Percentiles rank a stretch among this genome's conserved stretches.
Conservation (phyloP, 2,888 invertebrate species). For the Ophion ventricosus region DNA sequence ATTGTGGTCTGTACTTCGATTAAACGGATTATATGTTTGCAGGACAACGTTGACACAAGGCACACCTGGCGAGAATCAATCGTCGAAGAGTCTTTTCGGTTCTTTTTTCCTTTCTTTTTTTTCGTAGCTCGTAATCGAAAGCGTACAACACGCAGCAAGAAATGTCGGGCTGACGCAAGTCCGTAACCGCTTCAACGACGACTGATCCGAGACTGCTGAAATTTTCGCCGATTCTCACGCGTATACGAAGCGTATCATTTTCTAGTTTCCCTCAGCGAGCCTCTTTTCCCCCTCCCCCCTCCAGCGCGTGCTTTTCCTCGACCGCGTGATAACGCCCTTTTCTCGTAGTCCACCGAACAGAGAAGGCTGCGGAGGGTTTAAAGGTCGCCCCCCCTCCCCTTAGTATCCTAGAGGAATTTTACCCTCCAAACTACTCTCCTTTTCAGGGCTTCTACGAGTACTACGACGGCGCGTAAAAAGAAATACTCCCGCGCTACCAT, state of each 20-base stretch:
- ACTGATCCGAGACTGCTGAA: constrained; percentile 48
- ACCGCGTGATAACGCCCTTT: constrained; percentile 39
- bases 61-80: constrained; percentile 30
- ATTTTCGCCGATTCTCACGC: constrained; percentile 56
- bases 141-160: not conserved
- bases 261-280: constrained; percentile 13
- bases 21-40: not conserved
- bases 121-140: not conserved
- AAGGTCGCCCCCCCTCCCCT: not conserved
- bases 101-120: not conserved
- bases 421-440: constrained; percentile 2
- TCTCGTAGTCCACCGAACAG: constrained; percentile 10
- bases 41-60: constrained; percentile 4
- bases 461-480: constrained; percentile 50
- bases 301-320: not conserved
- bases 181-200: constrained; percentile 13
- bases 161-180: not conserved
- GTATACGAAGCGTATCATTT: constrained; percentile 33
- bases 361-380: constrained; percentile 8
- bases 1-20: not conserved
- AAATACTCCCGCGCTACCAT: not conserved
- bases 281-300: not conserved
- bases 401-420: constrained; percentile 12
- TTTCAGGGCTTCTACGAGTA: constrained; percentile 7
- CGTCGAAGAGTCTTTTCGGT: constrained; percentile 1